Percentiles rank a stretch among this genome's conserved stretches.
Evolutionary conservation across 2,888 invertebrate species (phyloP).

Genomic region (Tenthredo scrophulariae): DNA sequence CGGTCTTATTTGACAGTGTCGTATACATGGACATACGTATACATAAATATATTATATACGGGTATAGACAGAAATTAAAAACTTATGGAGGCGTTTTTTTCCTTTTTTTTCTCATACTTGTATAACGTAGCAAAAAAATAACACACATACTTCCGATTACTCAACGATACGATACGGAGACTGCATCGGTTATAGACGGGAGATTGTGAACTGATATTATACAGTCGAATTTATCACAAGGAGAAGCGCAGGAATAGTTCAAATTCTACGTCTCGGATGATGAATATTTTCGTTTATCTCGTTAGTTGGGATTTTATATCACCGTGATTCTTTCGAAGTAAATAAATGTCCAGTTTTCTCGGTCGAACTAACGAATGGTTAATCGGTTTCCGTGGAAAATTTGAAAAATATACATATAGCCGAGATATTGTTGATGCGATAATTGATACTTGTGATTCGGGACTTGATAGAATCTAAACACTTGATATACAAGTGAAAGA

Average conservation of each 20-base stretch:
- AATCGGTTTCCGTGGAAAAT: background rate
- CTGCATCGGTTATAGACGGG: background rate
- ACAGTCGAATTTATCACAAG: background rate
- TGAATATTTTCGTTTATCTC: too few relatives aligned
- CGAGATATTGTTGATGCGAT: background rate
- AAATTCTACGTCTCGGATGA: background rate
- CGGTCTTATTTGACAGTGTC: slow-evolving; percentile 40
- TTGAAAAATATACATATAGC: background rate
- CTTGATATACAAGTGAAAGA: background rate
- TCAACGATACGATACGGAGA: background rate
- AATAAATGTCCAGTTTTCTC: background rate
- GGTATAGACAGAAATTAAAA: background rate
- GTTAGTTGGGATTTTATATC: background rate
- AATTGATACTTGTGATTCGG: background rate
- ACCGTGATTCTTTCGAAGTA: background rate
- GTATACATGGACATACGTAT: background rate
- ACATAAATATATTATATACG: background rate
- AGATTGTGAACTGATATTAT: slow-evolving; percentile 6
- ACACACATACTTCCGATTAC: background rate
- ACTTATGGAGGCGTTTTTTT: background rate
- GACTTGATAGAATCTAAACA: background rate
- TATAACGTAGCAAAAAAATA: background rate
- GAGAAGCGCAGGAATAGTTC: background rate
- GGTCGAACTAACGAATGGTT: background rate
- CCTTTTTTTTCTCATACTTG: background rate